Percentiles rank a stretch among this genome's conserved stretches.
Conservation (phyloP, 2,113 vertebrate genomes). For the Odocoileus virginianus region DNA sequence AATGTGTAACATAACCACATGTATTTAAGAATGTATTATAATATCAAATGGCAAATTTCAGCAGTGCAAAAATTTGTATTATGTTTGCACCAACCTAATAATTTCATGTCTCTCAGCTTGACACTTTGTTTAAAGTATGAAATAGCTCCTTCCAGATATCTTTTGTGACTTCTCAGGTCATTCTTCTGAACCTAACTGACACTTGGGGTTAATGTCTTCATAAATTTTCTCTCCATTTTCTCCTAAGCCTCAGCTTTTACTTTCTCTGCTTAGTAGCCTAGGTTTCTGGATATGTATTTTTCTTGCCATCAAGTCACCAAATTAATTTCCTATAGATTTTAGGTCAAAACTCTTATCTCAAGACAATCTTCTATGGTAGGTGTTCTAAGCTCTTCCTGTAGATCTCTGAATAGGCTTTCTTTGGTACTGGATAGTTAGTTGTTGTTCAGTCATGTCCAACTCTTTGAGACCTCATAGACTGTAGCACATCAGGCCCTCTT, state of each 20-base stretch:
- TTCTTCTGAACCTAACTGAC: background rate
- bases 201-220: background rate
- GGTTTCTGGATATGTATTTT: conserved; percentile 3
- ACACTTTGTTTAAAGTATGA: conserved; percentile 7
- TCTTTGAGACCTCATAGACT: background rate
- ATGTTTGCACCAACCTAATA: background rate
- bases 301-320: background rate
- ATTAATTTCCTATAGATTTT: background rate
- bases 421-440: background rate
- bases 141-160: background rate
- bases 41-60: background rate
- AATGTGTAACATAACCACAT: background rate
- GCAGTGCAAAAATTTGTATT: background rate
- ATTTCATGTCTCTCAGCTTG: conserved; percentile 28
- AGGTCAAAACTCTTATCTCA: background rate
- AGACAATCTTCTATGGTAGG: background rate
- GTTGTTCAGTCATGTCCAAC: background rate
- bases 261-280: background rate
- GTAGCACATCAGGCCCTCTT: background rate
- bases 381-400: background rate
- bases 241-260: background rate
- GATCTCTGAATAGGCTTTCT: background rate
- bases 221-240: background rate
- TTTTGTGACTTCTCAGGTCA: conserved; percentile 24
- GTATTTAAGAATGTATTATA: background rate